Evolutionary conservation across 2,797 vertebrate genomes (phyloP).

Genomic region (Onychomys leucogaster): DNA sequence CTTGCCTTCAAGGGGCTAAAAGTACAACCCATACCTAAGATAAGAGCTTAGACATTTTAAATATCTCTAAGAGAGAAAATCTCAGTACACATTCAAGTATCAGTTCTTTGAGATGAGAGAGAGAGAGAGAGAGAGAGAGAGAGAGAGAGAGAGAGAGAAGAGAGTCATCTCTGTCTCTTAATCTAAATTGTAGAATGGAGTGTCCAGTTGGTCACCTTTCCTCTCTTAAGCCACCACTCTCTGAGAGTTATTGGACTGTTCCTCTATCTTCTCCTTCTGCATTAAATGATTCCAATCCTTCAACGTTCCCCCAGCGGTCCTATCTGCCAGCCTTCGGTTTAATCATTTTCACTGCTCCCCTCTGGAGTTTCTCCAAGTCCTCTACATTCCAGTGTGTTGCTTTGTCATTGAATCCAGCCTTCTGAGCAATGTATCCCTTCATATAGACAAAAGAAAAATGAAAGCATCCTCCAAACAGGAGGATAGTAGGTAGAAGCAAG

Average conservation of each 20-base stretch:
- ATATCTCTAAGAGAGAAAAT: background rate
- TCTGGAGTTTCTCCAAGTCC: slow-evolving; percentile 69
- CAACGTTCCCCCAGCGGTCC: slow-evolving; percentile 72
- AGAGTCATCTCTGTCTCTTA: background rate
- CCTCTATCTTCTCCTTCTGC: slow-evolving; percentile 64
- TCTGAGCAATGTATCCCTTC: slow-evolving; percentile 16
- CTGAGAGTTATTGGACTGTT: slow-evolving; percentile 65
- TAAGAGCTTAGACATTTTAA: background rate
- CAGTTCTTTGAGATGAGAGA: background rate
- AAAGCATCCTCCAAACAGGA: background rate
- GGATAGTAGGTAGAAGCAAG: background rate
- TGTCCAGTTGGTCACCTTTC: slow-evolving; percentile 24
- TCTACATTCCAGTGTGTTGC: slow-evolving; percentile 59
- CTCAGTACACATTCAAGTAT: background rate
- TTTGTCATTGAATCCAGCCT: slow-evolving; percentile 55
- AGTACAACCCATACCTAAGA: background rate
- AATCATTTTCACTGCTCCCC: slow-evolving; percentile 71
- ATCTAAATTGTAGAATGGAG: background rate
- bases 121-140: background rate
- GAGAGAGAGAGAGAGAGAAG: background rate
- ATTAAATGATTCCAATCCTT: slow-evolving; percentile 77
- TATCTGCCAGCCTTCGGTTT: slow-evolving; percentile 64
- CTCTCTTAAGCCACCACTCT: slow-evolving; percentile 59
- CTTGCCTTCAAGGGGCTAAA: background rate
- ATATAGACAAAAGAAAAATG: background rate